Percentiles rank a stretch among this genome's conserved stretches.
These are phyloP conservation scores for Habroteleia sp. DNA, from an alignment of 2,888 invertebrate genomes.

Conservation along the genomic window DNA sequence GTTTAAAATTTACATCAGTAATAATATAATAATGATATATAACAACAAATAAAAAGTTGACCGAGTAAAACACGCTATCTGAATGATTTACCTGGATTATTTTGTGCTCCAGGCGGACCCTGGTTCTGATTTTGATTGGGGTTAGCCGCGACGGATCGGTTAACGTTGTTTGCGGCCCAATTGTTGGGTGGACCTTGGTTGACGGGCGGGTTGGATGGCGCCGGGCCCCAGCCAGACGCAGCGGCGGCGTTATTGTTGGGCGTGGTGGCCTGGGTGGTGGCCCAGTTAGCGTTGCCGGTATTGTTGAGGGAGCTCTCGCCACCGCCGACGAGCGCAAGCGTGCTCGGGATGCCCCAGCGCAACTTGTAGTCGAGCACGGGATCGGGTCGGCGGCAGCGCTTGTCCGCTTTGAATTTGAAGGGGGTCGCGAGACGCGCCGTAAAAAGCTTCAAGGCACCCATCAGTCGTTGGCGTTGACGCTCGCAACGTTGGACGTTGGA, in stretches of 20 bases:
- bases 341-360: constrained; percentile 84
- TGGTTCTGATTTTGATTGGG: constrained; percentile 75
- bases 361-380: constrained; percentile 72
- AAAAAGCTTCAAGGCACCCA: constrained; percentile 71
- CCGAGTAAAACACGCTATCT: background rate
- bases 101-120: constrained; percentile 74
- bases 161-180: constrained; percentile 76
- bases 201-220: constrained; percentile 75
- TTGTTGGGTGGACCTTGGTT: constrained; percentile 73
- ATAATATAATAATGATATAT: too few species aligned
- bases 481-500: constrained; percentile 64
- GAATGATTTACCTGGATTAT: constrained; percentile 72
- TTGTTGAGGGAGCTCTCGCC: constrained; percentile 91
- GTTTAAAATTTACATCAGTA: too few species aligned
- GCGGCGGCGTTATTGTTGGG: constrained; percentile 83
- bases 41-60: too few species aligned
- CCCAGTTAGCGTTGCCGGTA: constrained; percentile 88
- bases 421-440: constrained; percentile 38
- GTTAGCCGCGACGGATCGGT: constrained; percentile 74
- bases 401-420: background rate
- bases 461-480: constrained; percentile 70
- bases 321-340: constrained; percentile 87
- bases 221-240: constrained; percentile 82
- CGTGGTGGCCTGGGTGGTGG: constrained; percentile 87
- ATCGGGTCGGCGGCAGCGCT: constrained; percentile 52